Evolutionary conservation across 2,797 vertebrate genomes (phyloP).

Genomic region (Calcarius lapponicus): DNA sequence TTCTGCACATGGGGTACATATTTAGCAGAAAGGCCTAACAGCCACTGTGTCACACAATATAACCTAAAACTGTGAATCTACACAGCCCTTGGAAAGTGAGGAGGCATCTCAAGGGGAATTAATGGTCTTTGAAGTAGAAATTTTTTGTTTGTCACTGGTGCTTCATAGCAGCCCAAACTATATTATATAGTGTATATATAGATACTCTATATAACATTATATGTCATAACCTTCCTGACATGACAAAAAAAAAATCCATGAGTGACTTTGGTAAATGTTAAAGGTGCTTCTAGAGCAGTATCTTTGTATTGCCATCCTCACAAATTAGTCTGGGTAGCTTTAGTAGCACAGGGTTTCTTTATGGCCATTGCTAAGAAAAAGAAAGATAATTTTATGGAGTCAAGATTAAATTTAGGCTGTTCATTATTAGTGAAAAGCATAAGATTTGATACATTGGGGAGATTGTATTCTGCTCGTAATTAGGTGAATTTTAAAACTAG

Average conservation of each 20-base stretch:
- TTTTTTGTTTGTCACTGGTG: background rate
- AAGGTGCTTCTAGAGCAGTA: background rate
- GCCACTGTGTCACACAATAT: background rate
- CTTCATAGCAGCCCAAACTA: background rate
- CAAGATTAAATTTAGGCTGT: background rate
- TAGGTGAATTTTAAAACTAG: background rate
- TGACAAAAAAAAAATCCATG: background rate
- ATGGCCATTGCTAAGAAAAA: background rate
- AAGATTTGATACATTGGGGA: background rate
- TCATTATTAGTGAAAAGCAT: background rate
- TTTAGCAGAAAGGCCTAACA: background rate
- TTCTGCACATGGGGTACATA: background rate
- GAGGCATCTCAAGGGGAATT: background rate
- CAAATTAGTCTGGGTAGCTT: background rate
- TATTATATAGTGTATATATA: too few species aligned
- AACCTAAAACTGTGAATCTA: background rate
- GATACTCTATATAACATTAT: too few species aligned
- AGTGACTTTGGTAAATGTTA: background rate
- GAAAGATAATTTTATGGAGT: background rate
- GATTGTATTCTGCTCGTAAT: background rate
- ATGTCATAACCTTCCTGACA: background rate
- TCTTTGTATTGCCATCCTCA: background rate
- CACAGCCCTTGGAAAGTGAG: background rate
- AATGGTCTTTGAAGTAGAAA: background rate
- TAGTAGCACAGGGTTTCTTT: background rate